A percentile compares a stretch with the other conserved stretches of the same genome.
phyloP scores from a whole-genome alignment of 2,888 invertebrate genomes.

The Ligdia adustata region DNA sequence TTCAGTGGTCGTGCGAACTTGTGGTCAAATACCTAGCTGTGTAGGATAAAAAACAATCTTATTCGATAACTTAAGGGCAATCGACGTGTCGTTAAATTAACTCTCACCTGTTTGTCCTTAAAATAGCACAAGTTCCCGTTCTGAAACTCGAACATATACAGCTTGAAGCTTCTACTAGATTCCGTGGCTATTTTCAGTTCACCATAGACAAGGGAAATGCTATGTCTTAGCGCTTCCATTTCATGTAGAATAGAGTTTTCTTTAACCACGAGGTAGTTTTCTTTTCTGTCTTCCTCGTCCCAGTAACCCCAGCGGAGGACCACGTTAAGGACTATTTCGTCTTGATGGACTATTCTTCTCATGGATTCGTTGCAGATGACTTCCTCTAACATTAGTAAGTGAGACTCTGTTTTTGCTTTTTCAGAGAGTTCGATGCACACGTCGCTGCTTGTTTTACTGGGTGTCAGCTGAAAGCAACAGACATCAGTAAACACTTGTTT shows the following conservation, averaged over 20 bases:
- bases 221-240: slow-evolving; percentile 80
- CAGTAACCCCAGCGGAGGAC: slow-evolving; percentile 94
- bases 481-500: background rate
- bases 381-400: slow-evolving; percentile 91
- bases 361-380: slow-evolving; percentile 89
- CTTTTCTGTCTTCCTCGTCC: slow-evolving; percentile 93
- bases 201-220: slow-evolving; percentile 87
- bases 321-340: slow-evolving; percentile 87
- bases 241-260: slow-evolving; percentile 76
- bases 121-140: slow-evolving; percentile 90
- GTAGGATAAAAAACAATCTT: too few species aligned
- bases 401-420: slow-evolving; percentile 86
- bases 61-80: too few species aligned
- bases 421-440: slow-evolving; percentile 88
- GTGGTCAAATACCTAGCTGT: too few species aligned
- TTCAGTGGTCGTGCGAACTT: too few species aligned
- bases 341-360: slow-evolving; percentile 90
- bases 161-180: slow-evolving; percentile 89
- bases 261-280: slow-evolving; percentile 90
- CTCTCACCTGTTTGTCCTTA: slow-evolving; percentile 88
- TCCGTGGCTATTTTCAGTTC: slow-evolving; percentile 92
- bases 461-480: slow-evolving; percentile 84
- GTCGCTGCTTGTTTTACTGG: slow-evolving; percentile 90
- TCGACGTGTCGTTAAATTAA: too few species aligned
- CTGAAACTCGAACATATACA: slow-evolving; percentile 91